Evolutionary conservation across 2,113 vertebrate species (phyloP).

Genomic region (Chamaetylas fuelleborni): DNA sequence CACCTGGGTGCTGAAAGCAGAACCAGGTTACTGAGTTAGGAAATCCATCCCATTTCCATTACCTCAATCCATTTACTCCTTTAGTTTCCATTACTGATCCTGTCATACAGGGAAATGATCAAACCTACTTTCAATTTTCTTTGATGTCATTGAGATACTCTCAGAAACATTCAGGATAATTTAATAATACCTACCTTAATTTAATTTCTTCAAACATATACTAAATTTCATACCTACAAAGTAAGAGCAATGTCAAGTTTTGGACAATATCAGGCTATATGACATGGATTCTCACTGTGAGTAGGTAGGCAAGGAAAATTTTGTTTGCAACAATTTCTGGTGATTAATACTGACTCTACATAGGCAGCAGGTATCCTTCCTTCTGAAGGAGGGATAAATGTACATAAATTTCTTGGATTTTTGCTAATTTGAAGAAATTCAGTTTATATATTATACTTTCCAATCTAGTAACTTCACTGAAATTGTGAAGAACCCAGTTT

Average conservation of each 20-base stretch:
- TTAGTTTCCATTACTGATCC: background rate
- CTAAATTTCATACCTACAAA: background rate
- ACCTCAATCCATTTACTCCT: background rate
- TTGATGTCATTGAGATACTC: background rate
- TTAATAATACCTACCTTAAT: background rate
- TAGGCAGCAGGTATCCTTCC: background rate
- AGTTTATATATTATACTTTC: background rate
- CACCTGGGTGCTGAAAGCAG: background rate
- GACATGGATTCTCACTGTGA: background rate
- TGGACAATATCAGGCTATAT: background rate
- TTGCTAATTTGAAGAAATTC: background rate
- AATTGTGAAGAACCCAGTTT: background rate
- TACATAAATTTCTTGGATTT: accelerated
- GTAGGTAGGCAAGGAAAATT: background rate
- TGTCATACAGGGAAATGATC: background rate
- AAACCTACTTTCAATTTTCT: background rate
- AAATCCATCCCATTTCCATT: background rate
- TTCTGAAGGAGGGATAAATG: background rate
- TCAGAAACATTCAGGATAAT: background rate
- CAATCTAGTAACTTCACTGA: background rate
- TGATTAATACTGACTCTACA: background rate
- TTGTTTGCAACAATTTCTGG: background rate
- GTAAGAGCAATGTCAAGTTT: background rate
- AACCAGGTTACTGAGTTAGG: background rate
- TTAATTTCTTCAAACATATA: background rate